Evolutionary conservation across 2,113 vertebrate species (phyloP), one percentile per base, ranked within the genome.

Genomic region (Dissostichus mawsoni): DNA sequence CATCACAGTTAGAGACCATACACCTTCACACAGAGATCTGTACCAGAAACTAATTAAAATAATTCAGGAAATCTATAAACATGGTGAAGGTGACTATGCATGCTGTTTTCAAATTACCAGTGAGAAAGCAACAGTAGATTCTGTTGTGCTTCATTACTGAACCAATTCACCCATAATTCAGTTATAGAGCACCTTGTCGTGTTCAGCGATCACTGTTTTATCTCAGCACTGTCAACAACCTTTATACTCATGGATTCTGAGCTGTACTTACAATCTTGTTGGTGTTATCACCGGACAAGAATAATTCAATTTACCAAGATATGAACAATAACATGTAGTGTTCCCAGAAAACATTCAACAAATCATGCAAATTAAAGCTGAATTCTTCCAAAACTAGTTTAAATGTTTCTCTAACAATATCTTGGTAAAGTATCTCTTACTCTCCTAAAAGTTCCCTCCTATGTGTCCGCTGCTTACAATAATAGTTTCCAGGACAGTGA

Each of bases 91-190:
- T 52, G 25, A 59, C 1, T 17, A 10, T 11, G 17, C 47, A 52
- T 13, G 10, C 16, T 3, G 47, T 45, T 57, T 76, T 25, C 44
- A 71, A 65, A 59, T 8, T 2, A 59, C 4, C 16, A 7, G 8
- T 48, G 23, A 23, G 64, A 82, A 74, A 68, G 36, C 4, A 64
- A 48, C 63, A 73, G 11, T 16, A 61, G 41, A 45, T 58, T 41
- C 70, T 36, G 76, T 45, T 78, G 29, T 53, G 8, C 33, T 12
- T 52, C 14, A 0, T 78, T 61, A 11, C 33, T 59, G 55, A 83
- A 61, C 44, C 66, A 25, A 76, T 65, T 65, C 25, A 65, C 53
- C n/a, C 3, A 8, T 1, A 56, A 76, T 65, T 62, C 8, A 45
- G 52, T 45, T 65, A 18, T 14, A 8, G 53, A 66, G 58, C 52